phyloP scores from a whole-genome alignment of 2,113 vertebrate genomes.

The Cavia porcellus region DNA sequence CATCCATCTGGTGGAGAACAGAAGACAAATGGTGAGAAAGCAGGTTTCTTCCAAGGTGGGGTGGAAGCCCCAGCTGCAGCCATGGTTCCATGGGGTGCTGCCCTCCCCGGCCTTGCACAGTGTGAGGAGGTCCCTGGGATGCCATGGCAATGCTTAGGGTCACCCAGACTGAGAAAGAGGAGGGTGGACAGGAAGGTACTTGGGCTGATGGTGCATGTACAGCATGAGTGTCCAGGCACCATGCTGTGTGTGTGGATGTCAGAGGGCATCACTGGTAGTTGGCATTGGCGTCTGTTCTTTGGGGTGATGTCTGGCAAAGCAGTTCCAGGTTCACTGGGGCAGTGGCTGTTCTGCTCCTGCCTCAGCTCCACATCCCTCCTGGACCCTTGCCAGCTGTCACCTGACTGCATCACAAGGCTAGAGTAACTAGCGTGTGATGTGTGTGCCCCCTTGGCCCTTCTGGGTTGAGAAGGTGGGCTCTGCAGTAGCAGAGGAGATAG shows the following conservation, averaged over 20 bases:
- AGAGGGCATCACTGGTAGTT: background rate
- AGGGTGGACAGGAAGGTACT: background rate
- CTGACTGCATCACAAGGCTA: background rate
- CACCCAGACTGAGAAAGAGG: background rate
- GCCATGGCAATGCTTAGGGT: too few relatives aligned
- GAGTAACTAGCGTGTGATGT: background rate
- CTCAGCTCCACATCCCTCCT: background rate
- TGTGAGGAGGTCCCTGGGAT: fast-evolving
- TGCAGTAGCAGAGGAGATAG: background rate
- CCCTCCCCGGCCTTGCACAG: background rate
- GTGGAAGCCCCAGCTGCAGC: too few relatives aligned
- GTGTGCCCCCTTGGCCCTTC: background rate
- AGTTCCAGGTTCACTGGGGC: background rate
- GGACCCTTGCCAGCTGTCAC: background rate
- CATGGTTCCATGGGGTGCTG: too few relatives aligned
- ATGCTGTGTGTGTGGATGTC: background rate
- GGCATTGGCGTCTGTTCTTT: background rate
- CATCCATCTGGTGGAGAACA: conserved; percentile 95
- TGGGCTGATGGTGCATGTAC: too few relatives aligned
- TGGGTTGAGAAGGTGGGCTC: background rate
- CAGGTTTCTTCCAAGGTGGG: background rate
- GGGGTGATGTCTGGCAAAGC: background rate
- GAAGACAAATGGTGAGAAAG: conserved; percentile 95
- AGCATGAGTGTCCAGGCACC: background rate
- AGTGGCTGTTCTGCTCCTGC: background rate